These are phyloP conservation scores for Spondyliosoma cantharus DNA, from an alignment of 2,797 vertebrate species.

Conservation along the genomic window DNA sequence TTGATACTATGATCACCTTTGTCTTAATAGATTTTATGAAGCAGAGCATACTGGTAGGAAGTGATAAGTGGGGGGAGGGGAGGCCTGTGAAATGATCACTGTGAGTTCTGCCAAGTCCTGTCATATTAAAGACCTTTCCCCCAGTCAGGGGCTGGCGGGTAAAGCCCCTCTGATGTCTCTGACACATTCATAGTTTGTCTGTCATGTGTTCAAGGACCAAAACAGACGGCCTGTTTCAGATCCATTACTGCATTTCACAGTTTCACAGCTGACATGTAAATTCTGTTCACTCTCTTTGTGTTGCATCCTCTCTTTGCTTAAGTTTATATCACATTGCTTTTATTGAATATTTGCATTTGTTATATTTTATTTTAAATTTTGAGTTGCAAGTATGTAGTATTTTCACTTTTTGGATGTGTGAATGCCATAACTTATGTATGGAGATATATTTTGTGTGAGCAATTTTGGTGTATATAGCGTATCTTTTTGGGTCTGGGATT, in stretches of 20 bases:
- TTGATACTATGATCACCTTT: constrained; percentile 47
- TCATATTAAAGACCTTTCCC: constrained; percentile 55
- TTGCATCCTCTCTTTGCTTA: constrained; percentile 40
- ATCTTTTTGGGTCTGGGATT: constrained; percentile 48
- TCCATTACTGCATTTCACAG: constrained; percentile 41
- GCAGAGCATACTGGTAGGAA: constrained; percentile 29
- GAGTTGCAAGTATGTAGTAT: constrained; percentile 43
- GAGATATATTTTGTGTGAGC: constrained; percentile 45
- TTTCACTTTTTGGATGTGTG: constrained; percentile 51
- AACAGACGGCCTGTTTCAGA: constrained; percentile 43
- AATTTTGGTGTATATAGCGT: constrained; percentile 57
- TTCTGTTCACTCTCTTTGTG: constrained; percentile 43
- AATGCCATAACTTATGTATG: constrained; percentile 63
- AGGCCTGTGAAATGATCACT: constrained; percentile 49
- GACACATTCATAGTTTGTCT: constrained; percentile 45
- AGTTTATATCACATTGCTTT: constrained; percentile 46
- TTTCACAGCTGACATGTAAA: constrained; percentile 55
- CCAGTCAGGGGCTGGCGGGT: constrained; percentile 36
- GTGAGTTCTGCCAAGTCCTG: constrained; percentile 51
- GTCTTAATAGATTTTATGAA: constrained; percentile 51
- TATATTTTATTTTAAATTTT: constrained; percentile 60
- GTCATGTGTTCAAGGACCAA: constrained; percentile 61
- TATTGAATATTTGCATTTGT: constrained; percentile 52
- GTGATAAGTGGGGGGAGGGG: constrained; percentile 7
- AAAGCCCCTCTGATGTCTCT: constrained; percentile 34